phyloP scores from a whole-genome alignment of 1,140 invertebrate genomes.

The Thrips palmi region DNA sequence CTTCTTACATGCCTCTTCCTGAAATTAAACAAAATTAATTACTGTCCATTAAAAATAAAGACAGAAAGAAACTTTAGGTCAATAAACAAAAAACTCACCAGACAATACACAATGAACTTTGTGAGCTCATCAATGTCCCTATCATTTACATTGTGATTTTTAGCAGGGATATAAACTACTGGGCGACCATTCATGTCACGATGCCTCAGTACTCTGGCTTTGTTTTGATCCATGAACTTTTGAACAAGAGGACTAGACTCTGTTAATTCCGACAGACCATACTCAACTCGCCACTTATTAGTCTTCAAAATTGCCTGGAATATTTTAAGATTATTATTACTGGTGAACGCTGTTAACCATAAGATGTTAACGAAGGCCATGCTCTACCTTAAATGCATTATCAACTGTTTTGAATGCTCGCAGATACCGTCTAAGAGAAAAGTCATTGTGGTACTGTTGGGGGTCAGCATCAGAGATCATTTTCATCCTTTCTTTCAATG shows the following conservation, averaged over 20 bases:
- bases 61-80: neutral
- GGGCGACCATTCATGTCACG: conserved; percentile 48
- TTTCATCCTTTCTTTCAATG: conserved; percentile 45
- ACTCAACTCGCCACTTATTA: conserved; percentile 55
- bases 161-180: conserved; percentile 54
- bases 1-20: conserved; percentile 54
- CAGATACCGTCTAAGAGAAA: conserved; percentile 44
- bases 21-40: conserved; percentile 16
- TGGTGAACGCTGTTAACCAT: neutral
- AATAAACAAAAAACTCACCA: conserved; percentile 28
- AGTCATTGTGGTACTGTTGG: conserved; percentile 48
- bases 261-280: conserved; percentile 36
- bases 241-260: conserved; percentile 37
- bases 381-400: conserved; percentile 48
- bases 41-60: neutral
- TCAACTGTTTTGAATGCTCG: conserved; percentile 49
- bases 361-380: neutral
- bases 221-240: conserved; percentile 34
- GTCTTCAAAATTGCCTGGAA: conserved; percentile 50
- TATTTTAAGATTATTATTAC: neutral
- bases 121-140: conserved; percentile 53
- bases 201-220: conserved; percentile 44
- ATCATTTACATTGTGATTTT: conserved; percentile 49
- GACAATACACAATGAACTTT: conserved; percentile 53
- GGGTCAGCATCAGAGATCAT: conserved; percentile 48